Evolutionary conservation across 2,888 invertebrate genomes (phyloP), one percentile per base, ranked within the genome.

Genomic region (Ametastegia equiseti): DNA sequence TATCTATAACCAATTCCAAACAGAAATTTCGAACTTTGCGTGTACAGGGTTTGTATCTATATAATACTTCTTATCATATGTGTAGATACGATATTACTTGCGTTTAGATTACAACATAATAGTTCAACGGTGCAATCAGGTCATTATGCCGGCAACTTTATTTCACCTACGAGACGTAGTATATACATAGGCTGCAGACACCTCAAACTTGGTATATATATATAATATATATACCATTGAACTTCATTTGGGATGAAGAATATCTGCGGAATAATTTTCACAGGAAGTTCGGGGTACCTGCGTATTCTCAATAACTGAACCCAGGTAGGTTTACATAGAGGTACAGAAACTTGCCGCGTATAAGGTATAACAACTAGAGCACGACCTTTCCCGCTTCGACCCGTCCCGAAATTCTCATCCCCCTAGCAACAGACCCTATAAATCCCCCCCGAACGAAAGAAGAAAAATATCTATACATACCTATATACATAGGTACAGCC

Each of bases 341-440:
- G n/a, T 60, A 60, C 30, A 60, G 60, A 15, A 30, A 60, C 15
- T 27, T 30, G 30, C 60, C 60, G 60, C 27, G n/a, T n/a, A n/a
- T n/a, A 60, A 60, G 30, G 27, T 30, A 27, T 30, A 23, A n/a
- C n/a, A n/a, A 60, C 27, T 15, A 60, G 23, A 67, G 36, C 19
- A 67, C 67, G 36, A 67, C 67, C 67, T 67, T 60, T 39, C 30
- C 30, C n/a, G 30, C 45, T 45, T 15, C 45, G 71, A 71, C 42
- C 45, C 23, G 27, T 19, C 30, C 71, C 23, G 19, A 27, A 27
- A 15, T 27, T 30, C 45, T 71, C 30, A 23, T 45, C 45, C 60
- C n/a, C 60, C 60, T 60, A 60, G 60, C 60, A 60, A 60, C 60
- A 60, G 60, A 60, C 71, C 45, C 13, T n/a, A n/a, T n/a, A n/a